Percentiles rank a stretch among this genome's conserved stretches.
These are phyloP conservation scores for Acronicta alni DNA, from an alignment of 2,888 invertebrate genomes.

Conservation along the genomic window DNA sequence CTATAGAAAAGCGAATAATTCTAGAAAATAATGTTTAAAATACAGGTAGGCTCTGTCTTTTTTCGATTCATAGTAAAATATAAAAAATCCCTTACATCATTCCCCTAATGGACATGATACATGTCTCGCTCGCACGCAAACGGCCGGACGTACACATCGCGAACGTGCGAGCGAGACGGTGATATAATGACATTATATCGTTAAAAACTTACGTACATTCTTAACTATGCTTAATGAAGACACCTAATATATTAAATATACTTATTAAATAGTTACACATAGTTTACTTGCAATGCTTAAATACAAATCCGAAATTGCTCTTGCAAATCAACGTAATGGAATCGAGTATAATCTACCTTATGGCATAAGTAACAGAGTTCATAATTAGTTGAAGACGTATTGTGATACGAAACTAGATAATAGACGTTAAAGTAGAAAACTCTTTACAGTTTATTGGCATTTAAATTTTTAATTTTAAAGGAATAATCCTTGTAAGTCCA, in stretches of 20 bases:
- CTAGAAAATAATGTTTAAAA: constrained; percentile 75
- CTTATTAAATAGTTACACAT: constrained; percentile 82
- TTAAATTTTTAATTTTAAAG: constrained; percentile 16
- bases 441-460: constrained; percentile 26
- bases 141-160: constrained; percentile 26
- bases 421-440: constrained; percentile 32
- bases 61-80: constrained; percentile 88
- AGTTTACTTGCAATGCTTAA: constrained; percentile 69
- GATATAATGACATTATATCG: constrained; percentile 81
- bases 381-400: constrained; percentile 39
- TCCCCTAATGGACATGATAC: constrained; percentile 86
- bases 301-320: constrained; percentile 67
- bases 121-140: constrained; percentile 67
- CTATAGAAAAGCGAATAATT: constrained; percentile 75
- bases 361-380: constrained; percentile 40
- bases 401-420: constrained; percentile 17
- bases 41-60: constrained; percentile 83
- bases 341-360: constrained; percentile 54
- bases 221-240: constrained; percentile 85
- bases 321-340: constrained; percentile 56
- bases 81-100: constrained; percentile 85
- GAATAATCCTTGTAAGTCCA: constrained; percentile 1
- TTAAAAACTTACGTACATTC: constrained; percentile 87
- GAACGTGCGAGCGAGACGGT: constrained; percentile 67
- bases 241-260: constrained; percentile 87